Base-by-base conservation (phyloP, 2,888 invertebrate genomes). In the Drosophila kambysellisi region DNA sequence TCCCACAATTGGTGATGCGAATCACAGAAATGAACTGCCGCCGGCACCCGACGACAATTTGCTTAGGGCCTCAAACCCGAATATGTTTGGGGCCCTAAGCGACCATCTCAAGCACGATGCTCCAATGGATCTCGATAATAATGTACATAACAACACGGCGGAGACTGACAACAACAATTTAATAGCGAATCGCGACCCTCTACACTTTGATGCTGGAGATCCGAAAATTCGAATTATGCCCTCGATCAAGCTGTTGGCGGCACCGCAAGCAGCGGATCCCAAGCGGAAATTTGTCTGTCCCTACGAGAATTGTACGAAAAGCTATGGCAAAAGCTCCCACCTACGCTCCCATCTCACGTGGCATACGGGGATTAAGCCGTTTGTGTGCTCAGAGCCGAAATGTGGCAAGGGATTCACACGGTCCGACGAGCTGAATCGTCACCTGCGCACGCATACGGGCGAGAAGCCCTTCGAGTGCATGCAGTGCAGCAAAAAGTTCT, bases 311-410 rank as follows among this genome's bases (percentile, higher is more conserved):
- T 92, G 92, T 65, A 88, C 88, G 11, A 92, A 92, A 74, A 90
- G 92, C 53, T 92, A 92, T 71, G 92, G 92, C 8, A 92, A 92
- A 76, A 92, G 92, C 75, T 92, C 92, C 39, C 92, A 92, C 78
- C 79, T 92, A 62, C 92, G 92, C 43, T 92, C 92, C 30, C 92
- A 92, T 83, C 83, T 92, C 37, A 92, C 92, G n/a, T 92, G 92
- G 92, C 92, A 92, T 58, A 92, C 92, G 4, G 92, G 92, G 6
- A 91, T 92, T 30, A 92, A 92, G 50, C 92, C 92, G 0, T 92
- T 92, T 63, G 90, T 92, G 4, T 92, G 92, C 65, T 80, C 76
- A n/a, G 87, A 90, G 32, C 79, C 88, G 0, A 88, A 87, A 30
- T 92, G 92, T 37, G 92, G 92, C 2, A 92, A 92, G 69, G 91